Percentiles rank a stretch among this genome's conserved stretches.
Evolutionary conservation across 1,140 invertebrate species (phyloP).

Genomic region (Parapsyche elsis): DNA sequence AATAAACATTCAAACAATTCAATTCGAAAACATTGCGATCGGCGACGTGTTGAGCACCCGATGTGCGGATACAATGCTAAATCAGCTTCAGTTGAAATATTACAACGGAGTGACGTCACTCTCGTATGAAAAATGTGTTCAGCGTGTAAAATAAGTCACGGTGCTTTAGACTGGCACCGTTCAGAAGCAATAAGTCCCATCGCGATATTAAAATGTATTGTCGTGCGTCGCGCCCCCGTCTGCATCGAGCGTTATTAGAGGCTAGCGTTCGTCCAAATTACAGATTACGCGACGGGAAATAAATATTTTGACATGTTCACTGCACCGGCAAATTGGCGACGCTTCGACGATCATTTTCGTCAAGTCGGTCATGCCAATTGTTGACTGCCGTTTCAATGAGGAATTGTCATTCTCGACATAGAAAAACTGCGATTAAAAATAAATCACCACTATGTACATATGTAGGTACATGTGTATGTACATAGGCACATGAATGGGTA

Average conservation of each 20-base stretch:
- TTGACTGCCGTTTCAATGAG: too few relatives aligned
- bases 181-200: slow-evolving; percentile 49
- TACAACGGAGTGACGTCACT: too few relatives aligned
- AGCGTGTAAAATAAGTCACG: slow-evolving; percentile 13
- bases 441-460: background rate
- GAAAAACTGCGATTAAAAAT: too few relatives aligned
- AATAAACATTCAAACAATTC: background rate
- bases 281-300: slow-evolving; percentile 43
- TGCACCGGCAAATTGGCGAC: slow-evolving; percentile 49
- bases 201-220: slow-evolving; percentile 57
- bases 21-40: too few relatives aligned
- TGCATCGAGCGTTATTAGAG: slow-evolving; percentile 44
- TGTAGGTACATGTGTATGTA: background rate
- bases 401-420: too few relatives aligned
- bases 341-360: slow-evolving; percentile 8
- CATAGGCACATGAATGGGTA: background rate
- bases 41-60: too few relatives aligned
- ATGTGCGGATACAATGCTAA: too few relatives aligned
- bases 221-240: slow-evolving; percentile 50
- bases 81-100: background rate
- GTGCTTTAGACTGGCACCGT: slow-evolving; percentile 27
- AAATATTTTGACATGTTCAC: slow-evolving; percentile 55
- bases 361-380: background rate
- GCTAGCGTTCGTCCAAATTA: slow-evolving; percentile 45
- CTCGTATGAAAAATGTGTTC: background rate